These are phyloP conservation scores for Cottus gobio DNA, from an alignment of 2,113 vertebrate genomes.

Conservation along the genomic window DNA sequence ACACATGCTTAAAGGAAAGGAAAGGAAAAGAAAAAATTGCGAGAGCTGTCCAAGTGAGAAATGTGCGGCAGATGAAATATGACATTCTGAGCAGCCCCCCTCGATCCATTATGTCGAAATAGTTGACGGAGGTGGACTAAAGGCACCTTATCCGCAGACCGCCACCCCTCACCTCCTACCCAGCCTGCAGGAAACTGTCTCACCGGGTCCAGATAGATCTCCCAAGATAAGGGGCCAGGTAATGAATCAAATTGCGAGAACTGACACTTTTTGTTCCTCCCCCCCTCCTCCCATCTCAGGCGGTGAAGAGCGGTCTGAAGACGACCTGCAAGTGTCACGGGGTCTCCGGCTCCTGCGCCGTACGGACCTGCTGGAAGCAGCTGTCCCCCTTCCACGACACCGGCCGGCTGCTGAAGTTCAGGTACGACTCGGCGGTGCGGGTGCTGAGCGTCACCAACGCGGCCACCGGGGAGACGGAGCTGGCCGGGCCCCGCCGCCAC, in stretches of 20 bases:
- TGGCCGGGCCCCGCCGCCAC: constrained; percentile 81
- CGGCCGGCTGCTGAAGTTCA: constrained; percentile 90
- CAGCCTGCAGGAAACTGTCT: constrained; percentile 70
- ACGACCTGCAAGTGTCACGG: constrained; percentile 99
- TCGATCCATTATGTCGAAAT: constrained; percentile 76
- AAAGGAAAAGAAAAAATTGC: constrained; percentile 27
- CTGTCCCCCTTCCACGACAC: constrained; percentile 95
- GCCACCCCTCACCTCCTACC: constrained; percentile 38
- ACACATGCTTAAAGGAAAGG: constrained; percentile 63
- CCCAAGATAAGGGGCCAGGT: constrained; percentile 77
- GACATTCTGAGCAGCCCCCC: constrained; percentile 55
- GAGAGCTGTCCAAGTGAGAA: constrained; percentile 76
- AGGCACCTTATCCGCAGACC: constrained; percentile 34
- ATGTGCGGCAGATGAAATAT: constrained; percentile 75
- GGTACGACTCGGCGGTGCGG: constrained; percentile 89
- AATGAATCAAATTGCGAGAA: constrained; percentile 78
- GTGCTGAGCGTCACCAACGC: constrained; percentile 94
- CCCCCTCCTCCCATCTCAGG: constrained; percentile 77
- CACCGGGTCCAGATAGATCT: constrained; percentile 73
- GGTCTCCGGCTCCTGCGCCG: constrained; percentile 95
- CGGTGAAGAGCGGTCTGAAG: constrained; percentile 95
- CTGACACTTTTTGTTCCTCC: constrained; percentile 58
- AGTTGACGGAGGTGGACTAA: constrained; percentile 65
- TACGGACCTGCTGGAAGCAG: constrained; percentile 98
- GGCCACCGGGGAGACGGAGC: constrained; percentile 91